Evolutionary conservation across 2,888 invertebrate genomes (phyloP), one percentile per base, ranked within the genome.

Genomic region (Eulithis testata): DNA sequence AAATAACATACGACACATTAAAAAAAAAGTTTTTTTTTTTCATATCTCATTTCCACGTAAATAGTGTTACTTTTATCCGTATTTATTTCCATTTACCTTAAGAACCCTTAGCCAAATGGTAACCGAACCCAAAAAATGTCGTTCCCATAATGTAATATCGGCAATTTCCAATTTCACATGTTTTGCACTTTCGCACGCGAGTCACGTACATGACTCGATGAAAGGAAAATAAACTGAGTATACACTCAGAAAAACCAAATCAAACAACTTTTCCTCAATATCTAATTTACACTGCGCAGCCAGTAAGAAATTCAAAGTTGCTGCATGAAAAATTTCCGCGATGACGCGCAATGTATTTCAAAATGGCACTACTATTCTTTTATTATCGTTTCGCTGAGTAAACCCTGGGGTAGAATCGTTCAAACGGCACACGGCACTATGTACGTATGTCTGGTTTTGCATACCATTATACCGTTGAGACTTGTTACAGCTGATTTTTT

Each of bases 141-240:
- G 57, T 47, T 66, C 43, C 37, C 55, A 63, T 63, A 67, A 67
- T 67, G 63, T 63, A 61, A 60, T 61, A 64, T 54, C 27, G 45
- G 52, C 63, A 60, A 67, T 67, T 63, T 64, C 63, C 63, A 60
- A 61, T 67, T 63, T 63, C 50, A 27, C 55, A 50, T 58, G 53
- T 61, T 62, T 40, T 27, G 14, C 56, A 12, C 49, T 57, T 44
- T 11, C 12, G 7, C 49, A 65, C 37, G 11, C 66, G 43, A 47
- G 60, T 51, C 67, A 67, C 63, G 67, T 57, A 21, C 56, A 11
- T 1, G 59, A 40, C 52, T 53, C 63, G 58, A 63, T 63, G 63
- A 63, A 56, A 50, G 49, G 49, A 49, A 49, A 49, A 49, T 49
- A 49, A 49, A 49, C 49, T 49, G 49, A 6, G 47, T 4, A 21